Conservation (phyloP, 2,113 vertebrate genomes). For the Anguilla rostrata region DNA sequence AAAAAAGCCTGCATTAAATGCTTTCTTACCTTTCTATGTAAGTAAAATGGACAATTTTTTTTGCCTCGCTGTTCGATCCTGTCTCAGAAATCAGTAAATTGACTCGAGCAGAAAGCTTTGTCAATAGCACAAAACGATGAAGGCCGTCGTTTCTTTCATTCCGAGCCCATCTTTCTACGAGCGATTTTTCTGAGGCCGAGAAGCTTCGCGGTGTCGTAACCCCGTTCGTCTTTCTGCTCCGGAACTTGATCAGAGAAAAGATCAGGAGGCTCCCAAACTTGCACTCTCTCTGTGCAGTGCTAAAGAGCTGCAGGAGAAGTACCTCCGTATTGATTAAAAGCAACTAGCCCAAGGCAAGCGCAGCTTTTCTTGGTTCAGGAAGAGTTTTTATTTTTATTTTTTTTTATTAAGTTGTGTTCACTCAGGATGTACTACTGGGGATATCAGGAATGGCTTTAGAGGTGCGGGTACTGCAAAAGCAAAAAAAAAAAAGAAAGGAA, state of each 20-base stretch:
- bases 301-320: conserved; percentile 62
- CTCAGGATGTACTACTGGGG: conserved; percentile 56
- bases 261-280: neutral
- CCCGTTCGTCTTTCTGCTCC: neutral
- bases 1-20: neutral
- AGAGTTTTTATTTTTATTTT: conserved; percentile 30
- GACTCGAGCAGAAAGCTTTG: neutral
- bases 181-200: neutral
- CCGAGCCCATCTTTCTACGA: neutral
- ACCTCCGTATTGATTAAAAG: conserved; percentile 62
- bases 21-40: neutral
- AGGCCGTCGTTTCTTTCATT: neutral
- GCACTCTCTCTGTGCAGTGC: conserved; percentile 55
- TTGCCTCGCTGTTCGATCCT: neutral
- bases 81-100: neutral
- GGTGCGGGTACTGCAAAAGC: conserved; percentile 17
- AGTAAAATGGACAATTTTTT: neutral
- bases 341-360: conserved; percentile 52
- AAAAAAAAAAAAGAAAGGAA: neutral
- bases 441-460: conserved; percentile 24
- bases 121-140: neutral
- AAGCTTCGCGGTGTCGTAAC: neutral
- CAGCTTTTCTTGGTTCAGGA: conserved; percentile 62
- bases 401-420: conserved; percentile 39
- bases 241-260: neutral